Percentiles rank a stretch among this genome's conserved stretches.
Conservation (phyloP, 2,113 vertebrate species). For the Rhinolophus sinicus region DNA sequence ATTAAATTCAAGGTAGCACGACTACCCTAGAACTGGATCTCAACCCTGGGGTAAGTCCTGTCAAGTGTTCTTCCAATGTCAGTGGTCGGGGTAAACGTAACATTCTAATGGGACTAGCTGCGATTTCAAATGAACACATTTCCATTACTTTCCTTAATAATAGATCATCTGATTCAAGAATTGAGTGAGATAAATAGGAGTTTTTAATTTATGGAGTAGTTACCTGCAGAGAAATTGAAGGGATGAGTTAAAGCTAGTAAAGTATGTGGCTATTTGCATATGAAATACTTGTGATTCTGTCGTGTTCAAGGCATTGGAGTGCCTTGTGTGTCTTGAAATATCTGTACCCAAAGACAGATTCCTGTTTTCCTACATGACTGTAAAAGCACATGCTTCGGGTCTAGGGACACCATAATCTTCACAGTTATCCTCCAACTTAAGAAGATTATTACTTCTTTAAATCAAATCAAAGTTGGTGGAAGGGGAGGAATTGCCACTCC, state of each 20-base stretch:
- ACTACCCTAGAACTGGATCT: not conserved
- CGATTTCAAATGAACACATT: constrained; percentile 2
- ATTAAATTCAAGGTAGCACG: constrained; percentile 66
- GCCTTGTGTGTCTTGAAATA: not conserved
- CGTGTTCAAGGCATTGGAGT: not conserved
- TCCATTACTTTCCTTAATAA: constrained; percentile 40
- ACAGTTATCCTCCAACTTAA: not conserved
- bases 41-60: not conserved
- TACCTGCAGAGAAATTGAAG: constrained; percentile 45
- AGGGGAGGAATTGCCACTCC: not conserved
- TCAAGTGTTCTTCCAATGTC: not conserved
- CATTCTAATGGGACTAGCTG: constrained; percentile 3
- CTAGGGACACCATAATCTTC: not conserved
- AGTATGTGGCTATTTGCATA: not conserved
- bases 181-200: constrained; percentile 29
- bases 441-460: not conserved
- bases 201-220: constrained; percentile 48
- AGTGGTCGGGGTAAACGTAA: not conserved
- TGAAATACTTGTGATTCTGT: constrained; percentile 14
- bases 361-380: not conserved
- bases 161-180: constrained; percentile 46
- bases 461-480: not conserved
- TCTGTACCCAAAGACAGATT: not conserved
- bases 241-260: not conserved
- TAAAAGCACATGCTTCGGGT: not conserved